phyloP scores from a whole-genome alignment of 2,113 vertebrate genomes.

The Brienomyrus brachyistius region DNA sequence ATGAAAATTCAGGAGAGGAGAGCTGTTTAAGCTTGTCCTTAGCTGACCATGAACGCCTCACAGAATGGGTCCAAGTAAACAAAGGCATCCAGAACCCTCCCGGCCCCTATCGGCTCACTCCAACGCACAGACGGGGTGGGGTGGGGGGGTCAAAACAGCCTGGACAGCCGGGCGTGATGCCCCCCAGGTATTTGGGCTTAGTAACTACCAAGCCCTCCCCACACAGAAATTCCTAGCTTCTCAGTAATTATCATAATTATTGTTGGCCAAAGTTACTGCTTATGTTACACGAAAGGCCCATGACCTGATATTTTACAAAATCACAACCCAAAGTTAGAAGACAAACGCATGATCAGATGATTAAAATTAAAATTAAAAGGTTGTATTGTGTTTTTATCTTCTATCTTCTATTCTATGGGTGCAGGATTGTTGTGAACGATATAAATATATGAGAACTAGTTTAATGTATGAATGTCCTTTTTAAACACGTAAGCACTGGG shows the following conservation, averaged over 20 bases:
- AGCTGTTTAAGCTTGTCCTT: neutral
- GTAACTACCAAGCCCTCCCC: neutral
- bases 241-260: neutral
- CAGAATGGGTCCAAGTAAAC: neutral
- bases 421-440: neutral
- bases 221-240: neutral
- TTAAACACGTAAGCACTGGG: neutral
- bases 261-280: neutral
- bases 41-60: neutral
- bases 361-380: neutral
- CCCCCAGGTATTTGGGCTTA: neutral
- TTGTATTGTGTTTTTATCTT: neutral
- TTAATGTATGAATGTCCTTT: neutral
- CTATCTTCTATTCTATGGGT: neutral
- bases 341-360: neutral
- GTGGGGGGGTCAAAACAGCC: neutral
- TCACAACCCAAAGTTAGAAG: neutral
- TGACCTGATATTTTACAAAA: neutral
- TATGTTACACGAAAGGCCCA: neutral
- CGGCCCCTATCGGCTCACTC: neutral
- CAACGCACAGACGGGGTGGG: neutral
- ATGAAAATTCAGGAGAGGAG: neutral
- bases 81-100: neutral
- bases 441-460: neutral
- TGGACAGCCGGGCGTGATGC: neutral